Evolutionary conservation across 2,888 invertebrate species (phyloP), one percentile per base, ranked within the genome.

Genomic region (Tuberolachnus salignus): DNA sequence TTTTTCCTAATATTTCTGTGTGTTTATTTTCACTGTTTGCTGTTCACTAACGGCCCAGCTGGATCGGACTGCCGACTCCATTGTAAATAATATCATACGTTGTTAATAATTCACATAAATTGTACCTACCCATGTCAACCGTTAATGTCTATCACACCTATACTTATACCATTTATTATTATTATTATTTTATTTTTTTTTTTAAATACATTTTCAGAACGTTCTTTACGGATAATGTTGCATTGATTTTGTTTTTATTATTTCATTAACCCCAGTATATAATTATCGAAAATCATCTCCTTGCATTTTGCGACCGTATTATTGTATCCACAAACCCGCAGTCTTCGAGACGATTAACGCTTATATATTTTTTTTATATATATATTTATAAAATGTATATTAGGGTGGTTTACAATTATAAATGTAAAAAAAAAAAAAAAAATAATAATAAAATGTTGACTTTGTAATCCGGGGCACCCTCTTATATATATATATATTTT

Each of bases 221-320:
- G n/a, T 49, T 72, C 19, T 46, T 4, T 34, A 34, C 19, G 26
- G 26, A 10, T 19, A 49, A 49, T 49, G 34, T 72, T 49, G 72
- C 72, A 59, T 72, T 71, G 46, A 71, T 59, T 59, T n/a, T n/a
- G n/a, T n/a, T n/a, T 46, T 71, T 34, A 34, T 34, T 49, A 26
- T 71, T 72, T 72, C n/a, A n/a, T n/a, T 34, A 14, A 59, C 13
- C n/a, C 57, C 3, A 4, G 55, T 59, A 49, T 34, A 6, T 46
- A 10, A 49, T n/a, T n/a, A n/a, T 49, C 49, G 42, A 49, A 61
- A 0, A 19, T 61, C 49, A 49, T 59, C 19, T 49, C 26, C 59
- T 46, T 49, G 59, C 72, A 61, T 61, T 57, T 34, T 34, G 46
- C 34, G 69, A 69, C 53, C 53, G 11, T 26, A 42, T 19, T 34